Conservation (phyloP, 2,797 vertebrate genomes). For the Poecilia velifera region DNA sequence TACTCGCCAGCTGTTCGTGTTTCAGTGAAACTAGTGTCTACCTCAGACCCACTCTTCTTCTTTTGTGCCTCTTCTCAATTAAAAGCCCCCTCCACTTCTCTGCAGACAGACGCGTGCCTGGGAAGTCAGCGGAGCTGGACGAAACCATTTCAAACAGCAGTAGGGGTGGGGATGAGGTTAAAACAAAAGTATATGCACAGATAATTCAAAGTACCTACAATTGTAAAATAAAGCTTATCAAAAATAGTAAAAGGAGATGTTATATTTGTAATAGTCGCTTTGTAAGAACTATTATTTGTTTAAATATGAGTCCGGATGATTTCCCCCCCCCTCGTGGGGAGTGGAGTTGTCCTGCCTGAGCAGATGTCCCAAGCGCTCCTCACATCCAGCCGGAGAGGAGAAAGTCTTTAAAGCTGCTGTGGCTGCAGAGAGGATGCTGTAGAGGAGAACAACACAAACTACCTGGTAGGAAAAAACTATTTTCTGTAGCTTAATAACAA, state of each 20-base stretch:
- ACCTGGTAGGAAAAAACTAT: constrained; percentile 34
- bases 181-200: background rate
- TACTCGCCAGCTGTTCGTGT: constrained; percentile 70
- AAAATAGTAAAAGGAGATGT: background rate
- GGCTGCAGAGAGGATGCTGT: constrained; percentile 42
- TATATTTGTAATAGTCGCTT: accelerated
- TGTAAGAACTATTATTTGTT: background rate
- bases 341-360: constrained; percentile 63
- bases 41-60: constrained; percentile 44
- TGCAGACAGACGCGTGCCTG: constrained; percentile 66
- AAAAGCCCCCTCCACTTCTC: constrained; percentile 43
- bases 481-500: background rate
- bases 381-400: constrained; percentile 57
- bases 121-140: constrained; percentile 40
- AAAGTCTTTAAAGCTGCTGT: constrained; percentile 44
- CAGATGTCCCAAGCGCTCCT: constrained; percentile 67
- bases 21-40: constrained; percentile 34
- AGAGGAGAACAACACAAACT: constrained; percentile 23
- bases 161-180: background rate
- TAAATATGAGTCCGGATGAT: background rate
- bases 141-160: constrained; percentile 39
- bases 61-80: constrained; percentile 52
- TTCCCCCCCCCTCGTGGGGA: background rate
- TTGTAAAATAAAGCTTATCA: background rate
- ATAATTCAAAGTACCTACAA: too few relatives aligned